Base-by-base conservation (phyloP, 2,888 invertebrate species). In the Drosophila phalerata region DNA sequence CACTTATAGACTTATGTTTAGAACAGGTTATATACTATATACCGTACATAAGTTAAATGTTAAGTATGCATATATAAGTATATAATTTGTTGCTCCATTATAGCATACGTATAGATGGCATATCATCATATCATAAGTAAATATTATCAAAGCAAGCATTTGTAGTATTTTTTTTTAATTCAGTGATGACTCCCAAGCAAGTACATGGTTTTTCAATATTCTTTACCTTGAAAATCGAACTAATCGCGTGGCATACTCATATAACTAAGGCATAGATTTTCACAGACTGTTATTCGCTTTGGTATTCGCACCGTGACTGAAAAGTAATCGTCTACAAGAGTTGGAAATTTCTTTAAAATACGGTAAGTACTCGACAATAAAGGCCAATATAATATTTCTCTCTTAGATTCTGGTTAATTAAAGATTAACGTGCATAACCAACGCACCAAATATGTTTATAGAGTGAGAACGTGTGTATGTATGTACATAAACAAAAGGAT, bases 201-300 rank as follows among this genome's bases (percentile, higher is more conserved):
- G 81, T 79, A 79, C 83, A 85, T 77, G 88, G 75, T 47, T 67
- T 47, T 49, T 69, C 43, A 61, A 47, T 55, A 63, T 51, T 61
- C 37, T 56, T 80, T 88, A 72, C 77, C 79, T 81, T 67, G 49
- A 49, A 22, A 48, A n/a, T n/a, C n/a, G n/a, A n/a, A 40, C 61
- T 77, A 87, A 69, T 89, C 77, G 63, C 73, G 74, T 69, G 71
- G 76, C 56, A 66, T 34, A 56, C 19, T 55, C 55, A 47, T 71
- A 77, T 89, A 87, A 74, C 80, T 85, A 76, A 90, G 79, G 79
- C 91, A 90, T 78, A 91, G 75, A 73, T 84, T 89, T 77, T 91
- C 88, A 85, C 91, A 91, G 85, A 91, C 88, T 79, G 83, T 83
- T 62, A 91, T 88, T 81, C 91, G 88, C 81, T 90, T 90, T 73